A percentile compares a stretch with the other conserved stretches of the same genome.
phyloP scores from a whole-genome alignment of 2,113 vertebrate genomes.

The Bufo bufo region DNA sequence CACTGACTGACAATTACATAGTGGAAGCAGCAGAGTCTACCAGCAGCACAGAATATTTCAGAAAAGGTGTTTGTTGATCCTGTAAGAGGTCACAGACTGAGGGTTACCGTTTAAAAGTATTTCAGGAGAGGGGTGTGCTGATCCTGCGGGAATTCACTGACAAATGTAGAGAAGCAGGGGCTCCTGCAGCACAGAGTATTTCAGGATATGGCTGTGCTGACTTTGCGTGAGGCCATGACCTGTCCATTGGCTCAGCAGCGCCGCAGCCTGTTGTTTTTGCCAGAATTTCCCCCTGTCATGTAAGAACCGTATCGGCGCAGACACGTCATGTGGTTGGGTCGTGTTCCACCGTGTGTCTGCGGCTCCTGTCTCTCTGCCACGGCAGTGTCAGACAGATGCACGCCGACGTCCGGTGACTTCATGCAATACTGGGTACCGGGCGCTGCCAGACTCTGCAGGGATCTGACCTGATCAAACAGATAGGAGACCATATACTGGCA shows the following conservation, averaged over 20 bases:
- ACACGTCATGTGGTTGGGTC: neutral
- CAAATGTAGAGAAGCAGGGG: no score
- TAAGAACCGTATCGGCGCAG: neutral
- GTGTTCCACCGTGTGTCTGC: neutral
- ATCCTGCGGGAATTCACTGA: no score
- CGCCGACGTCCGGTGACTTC: neutral
- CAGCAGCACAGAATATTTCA: neutral
- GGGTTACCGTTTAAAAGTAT: neutral
- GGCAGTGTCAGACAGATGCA: neutral
- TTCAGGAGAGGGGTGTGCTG: neutral
- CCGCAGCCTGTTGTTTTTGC: neutral
- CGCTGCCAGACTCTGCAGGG: slow-evolving; percentile 1
- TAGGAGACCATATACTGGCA: neutral
- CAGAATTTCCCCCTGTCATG: neutral
- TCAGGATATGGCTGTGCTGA: neutral
- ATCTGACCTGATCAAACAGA: neutral
- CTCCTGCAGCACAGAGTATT: neutral
- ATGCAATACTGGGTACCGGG: neutral
- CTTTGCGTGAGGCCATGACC: neutral
- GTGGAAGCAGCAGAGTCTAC: no score
- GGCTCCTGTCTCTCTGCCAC: neutral
- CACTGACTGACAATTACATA: no score
- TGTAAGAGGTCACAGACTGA: neutral
- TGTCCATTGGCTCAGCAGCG: neutral
- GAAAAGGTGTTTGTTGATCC: neutral